Percentiles rank a stretch among this genome's conserved stretches.
Conservation (phyloP, 1,140 invertebrate species). For the Neoseiulus cucumeris region DNA sequence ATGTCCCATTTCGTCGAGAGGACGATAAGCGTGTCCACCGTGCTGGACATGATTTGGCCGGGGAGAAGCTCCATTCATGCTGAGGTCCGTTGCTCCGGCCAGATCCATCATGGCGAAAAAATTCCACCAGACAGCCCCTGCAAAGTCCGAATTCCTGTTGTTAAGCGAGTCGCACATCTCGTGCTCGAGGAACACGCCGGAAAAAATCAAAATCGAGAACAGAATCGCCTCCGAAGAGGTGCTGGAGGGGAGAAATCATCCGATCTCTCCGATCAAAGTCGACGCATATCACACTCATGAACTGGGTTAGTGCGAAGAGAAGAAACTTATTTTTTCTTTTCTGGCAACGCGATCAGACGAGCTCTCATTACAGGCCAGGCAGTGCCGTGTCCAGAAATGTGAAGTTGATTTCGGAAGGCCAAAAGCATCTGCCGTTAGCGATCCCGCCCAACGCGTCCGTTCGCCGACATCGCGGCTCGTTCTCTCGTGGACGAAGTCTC, state of each 20-base stretch:
- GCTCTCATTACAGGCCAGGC: no score
- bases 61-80: background rate
- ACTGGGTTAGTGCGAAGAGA: no score
- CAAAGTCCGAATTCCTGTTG: background rate
- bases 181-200: background rate
- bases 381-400: no score
- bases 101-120: background rate
- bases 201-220: background rate
- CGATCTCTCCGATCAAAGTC: background rate
- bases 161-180: background rate
- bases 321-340: no score
- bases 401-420: no score
- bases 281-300: no score
- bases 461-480: no score
- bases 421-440: no score
- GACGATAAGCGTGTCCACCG: background rate
- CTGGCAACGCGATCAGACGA: no score
- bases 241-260: background rate
- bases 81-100: slow-evolving; percentile 8
- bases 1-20: background rate
- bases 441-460: no score
- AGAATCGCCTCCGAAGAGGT: background rate
- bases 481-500: no score
- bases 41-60: background rate
- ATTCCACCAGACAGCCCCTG: background rate